Conservation (phyloP, 2,113 vertebrate species). For the Eclectus roratus region DNA sequence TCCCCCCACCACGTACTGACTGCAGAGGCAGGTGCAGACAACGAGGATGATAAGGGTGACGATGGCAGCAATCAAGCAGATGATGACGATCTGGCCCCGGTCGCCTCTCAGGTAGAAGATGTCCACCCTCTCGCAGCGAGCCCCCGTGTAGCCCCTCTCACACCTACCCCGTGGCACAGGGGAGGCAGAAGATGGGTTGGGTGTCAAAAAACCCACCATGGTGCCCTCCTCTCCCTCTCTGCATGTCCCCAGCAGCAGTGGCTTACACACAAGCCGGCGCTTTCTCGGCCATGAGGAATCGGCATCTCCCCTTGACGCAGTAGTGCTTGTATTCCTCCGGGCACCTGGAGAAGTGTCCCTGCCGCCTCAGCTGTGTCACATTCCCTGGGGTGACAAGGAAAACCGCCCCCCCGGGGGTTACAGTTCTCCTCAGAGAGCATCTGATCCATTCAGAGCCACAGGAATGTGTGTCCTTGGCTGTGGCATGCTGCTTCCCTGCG, state of each 20-base stretch:
- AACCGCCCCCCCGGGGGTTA: not conserved
- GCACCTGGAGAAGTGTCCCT: slow-evolving; percentile 54
- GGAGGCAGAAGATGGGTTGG: not conserved
- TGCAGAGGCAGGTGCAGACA: slow-evolving; percentile 29
- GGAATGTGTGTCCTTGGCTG: not conserved
- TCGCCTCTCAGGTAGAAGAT: slow-evolving; percentile 57
- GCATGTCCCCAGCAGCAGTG: fast-evolving
- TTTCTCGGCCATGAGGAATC: slow-evolving; percentile 45
- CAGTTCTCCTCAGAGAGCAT: not conserved
- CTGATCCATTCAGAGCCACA: not conserved
- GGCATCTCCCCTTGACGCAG: slow-evolving; percentile 49
- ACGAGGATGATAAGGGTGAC: slow-evolving; percentile 19
- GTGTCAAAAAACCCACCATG: fast-evolving
- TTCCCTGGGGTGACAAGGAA: not conserved
- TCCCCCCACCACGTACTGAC: not conserved
- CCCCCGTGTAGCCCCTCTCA: slow-evolving; percentile 42
- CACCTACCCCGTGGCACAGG: not conserved
- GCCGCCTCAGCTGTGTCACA: not conserved
- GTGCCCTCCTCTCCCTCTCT: not conserved
- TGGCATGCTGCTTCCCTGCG: fast-evolving
- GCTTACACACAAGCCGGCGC: slow-evolving; percentile 28
- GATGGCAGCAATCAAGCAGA: slow-evolving; percentile 26
- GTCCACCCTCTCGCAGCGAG: slow-evolving; percentile 52
- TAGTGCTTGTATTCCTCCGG: slow-evolving; percentile 58
- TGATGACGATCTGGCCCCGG: slow-evolving; percentile 44